Evolutionary conservation across 2,888 invertebrate species (phyloP).

Genomic region (Lithosia quadra): DNA sequence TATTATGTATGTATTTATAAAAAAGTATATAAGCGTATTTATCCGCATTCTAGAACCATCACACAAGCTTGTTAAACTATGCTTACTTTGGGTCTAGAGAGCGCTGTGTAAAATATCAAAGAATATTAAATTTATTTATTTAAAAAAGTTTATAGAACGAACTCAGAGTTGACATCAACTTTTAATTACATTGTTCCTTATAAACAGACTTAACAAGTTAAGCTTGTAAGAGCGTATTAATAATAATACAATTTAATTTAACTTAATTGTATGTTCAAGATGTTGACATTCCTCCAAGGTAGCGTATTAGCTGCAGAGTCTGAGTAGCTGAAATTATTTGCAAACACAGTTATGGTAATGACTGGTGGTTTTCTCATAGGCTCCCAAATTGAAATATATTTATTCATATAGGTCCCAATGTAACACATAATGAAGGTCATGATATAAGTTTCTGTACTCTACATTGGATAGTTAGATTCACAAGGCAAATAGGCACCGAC

Average conservation of each 20-base stretch:
- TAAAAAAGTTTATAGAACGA: not conserved
- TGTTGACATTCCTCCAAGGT: not conserved
- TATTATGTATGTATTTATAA: no score
- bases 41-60: no score
- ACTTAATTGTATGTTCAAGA: not conserved
- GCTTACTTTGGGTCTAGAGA: no score
- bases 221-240: not conserved
- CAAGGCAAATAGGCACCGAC: no score
- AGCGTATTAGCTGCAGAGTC: not conserved
- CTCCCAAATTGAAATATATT: not conserved
- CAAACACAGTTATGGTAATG: not conserved
- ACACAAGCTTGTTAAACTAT: no score
- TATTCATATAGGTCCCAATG: no score
- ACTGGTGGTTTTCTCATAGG: not conserved
- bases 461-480: no score
- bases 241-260: conserved; percentile 4
- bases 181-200: not conserved
- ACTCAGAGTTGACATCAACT: not conserved
- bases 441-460: no score
- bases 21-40: no score
- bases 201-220: not conserved
- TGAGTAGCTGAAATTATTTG: not conserved
- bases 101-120: no score
- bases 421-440: no score
- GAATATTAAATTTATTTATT: no score